Evolutionary conservation across 2,797 vertebrate genomes (phyloP).

Genomic region (Gymnopithys bicolor): DNA sequence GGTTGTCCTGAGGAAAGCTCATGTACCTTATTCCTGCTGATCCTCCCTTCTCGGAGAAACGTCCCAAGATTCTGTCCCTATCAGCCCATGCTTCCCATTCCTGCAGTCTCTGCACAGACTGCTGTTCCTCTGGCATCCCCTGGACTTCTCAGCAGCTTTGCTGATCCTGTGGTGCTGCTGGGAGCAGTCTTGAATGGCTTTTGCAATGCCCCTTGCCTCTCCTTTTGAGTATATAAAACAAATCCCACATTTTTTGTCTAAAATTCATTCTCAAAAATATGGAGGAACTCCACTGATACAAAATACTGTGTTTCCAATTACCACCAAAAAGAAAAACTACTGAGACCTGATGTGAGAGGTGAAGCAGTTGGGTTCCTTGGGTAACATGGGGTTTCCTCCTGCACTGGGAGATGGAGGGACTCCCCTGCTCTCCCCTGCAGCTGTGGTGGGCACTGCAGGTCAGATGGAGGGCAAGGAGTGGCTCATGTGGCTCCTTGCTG

Average conservation of each 20-base stretch:
- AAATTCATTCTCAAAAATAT: not conserved
- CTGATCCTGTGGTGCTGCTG: not conserved
- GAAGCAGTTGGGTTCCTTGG: not conserved
- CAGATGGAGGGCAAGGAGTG: fast-evolving
- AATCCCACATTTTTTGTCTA: not conserved
- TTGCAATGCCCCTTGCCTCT: not conserved
- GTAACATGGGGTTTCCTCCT: not conserved
- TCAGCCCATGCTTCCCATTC: not conserved
- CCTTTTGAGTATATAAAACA: not conserved
- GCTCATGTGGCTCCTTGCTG: not conserved
- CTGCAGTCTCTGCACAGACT: not conserved
- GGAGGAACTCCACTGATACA: not conserved
- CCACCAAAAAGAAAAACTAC: not conserved
- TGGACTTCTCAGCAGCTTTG: not conserved
- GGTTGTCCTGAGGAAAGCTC: not conserved
- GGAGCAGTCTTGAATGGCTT: not conserved
- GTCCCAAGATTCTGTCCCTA: not conserved
- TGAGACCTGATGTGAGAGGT: not conserved
- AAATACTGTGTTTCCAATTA: not conserved
- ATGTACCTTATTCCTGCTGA: not conserved
- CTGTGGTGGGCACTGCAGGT: not conserved
- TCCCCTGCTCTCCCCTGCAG: not conserved
- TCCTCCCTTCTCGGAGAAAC: not conserved
- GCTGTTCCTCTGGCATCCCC: not conserved
- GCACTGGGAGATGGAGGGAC: fast-evolving